Conservation (phyloP, 2,888 invertebrate species). For the Dasysyrphus tricinctus region DNA sequence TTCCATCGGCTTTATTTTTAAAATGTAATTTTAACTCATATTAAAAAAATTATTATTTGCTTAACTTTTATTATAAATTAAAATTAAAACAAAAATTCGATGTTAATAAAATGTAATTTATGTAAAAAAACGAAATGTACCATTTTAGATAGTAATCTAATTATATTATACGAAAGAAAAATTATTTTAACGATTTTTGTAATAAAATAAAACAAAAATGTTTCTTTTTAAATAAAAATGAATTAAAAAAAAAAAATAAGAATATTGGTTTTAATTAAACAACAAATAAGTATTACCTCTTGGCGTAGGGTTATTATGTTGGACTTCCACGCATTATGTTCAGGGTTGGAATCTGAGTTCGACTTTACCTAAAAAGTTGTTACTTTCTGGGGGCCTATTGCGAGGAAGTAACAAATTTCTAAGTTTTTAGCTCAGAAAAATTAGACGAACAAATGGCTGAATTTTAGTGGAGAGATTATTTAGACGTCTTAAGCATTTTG, state of each 20-base stretch:
- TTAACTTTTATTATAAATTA: conserved; percentile 14
- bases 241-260: conserved; percentile 19
- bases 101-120: conserved; percentile 30
- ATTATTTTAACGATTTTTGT: conserved; percentile 45
- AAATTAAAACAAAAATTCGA: conserved; percentile 9
- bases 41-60: not conserved
- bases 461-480: too few relatives aligned
- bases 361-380: too few relatives aligned
- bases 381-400: too few relatives aligned
- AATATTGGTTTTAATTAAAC: not conserved
- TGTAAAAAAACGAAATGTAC: conserved; percentile 37
- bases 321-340: too few relatives aligned
- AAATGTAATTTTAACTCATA: not conserved
- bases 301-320: too few relatives aligned
- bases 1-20: conserved; percentile 47
- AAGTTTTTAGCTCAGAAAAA: too few relatives aligned
- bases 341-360: too few relatives aligned
- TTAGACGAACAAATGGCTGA: too few relatives aligned
- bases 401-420: too few relatives aligned
- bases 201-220: conserved; percentile 42
- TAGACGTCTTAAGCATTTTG: too few relatives aligned
- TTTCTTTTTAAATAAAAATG: conserved; percentile 26
- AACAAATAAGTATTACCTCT: not conserved
- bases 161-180: not conserved
- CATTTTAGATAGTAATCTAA: conserved; percentile 32